These are phyloP conservation scores for Aphaenogaster rudis DNA, from an alignment of 1,140 invertebrate species.

Conservation along the genomic window DNA sequence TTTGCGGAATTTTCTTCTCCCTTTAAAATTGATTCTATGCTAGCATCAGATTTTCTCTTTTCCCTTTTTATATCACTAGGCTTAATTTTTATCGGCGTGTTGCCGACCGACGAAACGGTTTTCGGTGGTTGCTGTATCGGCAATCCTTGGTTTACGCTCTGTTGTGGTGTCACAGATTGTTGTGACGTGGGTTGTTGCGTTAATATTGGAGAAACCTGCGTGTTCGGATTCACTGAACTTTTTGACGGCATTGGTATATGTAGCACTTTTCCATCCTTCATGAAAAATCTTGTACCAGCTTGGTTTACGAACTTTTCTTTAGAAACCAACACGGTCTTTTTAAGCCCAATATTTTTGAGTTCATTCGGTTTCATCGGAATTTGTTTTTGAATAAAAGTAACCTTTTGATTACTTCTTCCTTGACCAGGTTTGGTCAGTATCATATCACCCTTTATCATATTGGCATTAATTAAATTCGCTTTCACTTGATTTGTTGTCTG, in stretches of 20 bases:
- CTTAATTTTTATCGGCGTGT: slow-evolving; percentile 75
- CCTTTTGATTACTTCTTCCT: slow-evolving; percentile 80
- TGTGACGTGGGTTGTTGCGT: slow-evolving; percentile 38
- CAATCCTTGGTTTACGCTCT: slow-evolving; percentile 52
- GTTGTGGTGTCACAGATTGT: slow-evolving; percentile 47
- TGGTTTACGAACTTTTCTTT: slow-evolving; percentile 80
- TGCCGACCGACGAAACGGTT: slow-evolving; percentile 11
- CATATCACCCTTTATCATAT: slow-evolving; percentile 86
- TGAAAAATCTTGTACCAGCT: slow-evolving; percentile 73
- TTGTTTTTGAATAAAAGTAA: slow-evolving; percentile 84
- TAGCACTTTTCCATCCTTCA: slow-evolving; percentile 80
- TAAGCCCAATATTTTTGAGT: slow-evolving; percentile 75
- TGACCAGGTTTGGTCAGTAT: slow-evolving; percentile 84
- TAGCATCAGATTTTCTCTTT: slow-evolving; percentile 80
- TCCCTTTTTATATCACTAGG: slow-evolving; percentile 82
- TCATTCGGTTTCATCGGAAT: slow-evolving; percentile 82
- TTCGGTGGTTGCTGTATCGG: slow-evolving; percentile 61
- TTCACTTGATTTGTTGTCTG: slow-evolving; percentile 85
- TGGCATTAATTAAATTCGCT: slow-evolving; percentile 84
- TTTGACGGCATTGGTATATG: slow-evolving; percentile 70
- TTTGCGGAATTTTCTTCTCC: slow-evolving; percentile 73
- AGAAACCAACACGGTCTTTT: slow-evolving; percentile 78
- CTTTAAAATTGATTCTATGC: slow-evolving; percentile 70
- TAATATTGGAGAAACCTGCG: slow-evolving; percentile 33
- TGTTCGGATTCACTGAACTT: slow-evolving; percentile 37